Conservation (phyloP, 2,888 invertebrate species). For the Drosophila hamatofila region DNA sequence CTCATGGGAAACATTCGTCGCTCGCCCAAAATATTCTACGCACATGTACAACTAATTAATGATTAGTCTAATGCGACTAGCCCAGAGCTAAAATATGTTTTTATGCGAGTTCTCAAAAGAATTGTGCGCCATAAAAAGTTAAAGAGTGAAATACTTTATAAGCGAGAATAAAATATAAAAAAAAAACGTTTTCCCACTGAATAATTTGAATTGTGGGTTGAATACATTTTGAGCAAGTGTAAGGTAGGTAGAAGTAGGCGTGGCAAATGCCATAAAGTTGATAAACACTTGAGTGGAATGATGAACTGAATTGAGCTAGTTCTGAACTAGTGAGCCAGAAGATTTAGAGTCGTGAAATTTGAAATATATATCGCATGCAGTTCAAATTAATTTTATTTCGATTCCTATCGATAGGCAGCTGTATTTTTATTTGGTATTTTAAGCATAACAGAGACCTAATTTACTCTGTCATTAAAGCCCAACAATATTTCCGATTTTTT, state of each 20-base stretch:
- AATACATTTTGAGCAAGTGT: neutral
- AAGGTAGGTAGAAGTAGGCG: neutral
- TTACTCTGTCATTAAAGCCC: too few relatives aligned
- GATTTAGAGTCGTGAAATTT: neutral
- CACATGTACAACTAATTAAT: slow-evolving; percentile 44
- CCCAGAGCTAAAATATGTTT: slow-evolving; percentile 9
- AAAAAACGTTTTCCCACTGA: neutral
- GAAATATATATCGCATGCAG: neutral
- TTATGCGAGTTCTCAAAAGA: neutral
- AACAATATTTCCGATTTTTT: too few relatives aligned
- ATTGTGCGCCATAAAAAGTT: slow-evolving; percentile 2
- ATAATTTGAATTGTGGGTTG: neutral
- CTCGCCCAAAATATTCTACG: slow-evolving; percentile 3
- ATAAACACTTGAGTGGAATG: neutral
- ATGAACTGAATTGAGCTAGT: neutral
- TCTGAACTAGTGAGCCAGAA: neutral
- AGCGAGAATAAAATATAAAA: neutral
- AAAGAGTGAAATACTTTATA: slow-evolving; percentile 7
- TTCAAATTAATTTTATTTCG: neutral
- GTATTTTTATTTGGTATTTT: neutral
- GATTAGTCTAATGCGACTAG: slow-evolving; percentile 32
- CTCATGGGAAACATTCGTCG: slow-evolving; percentile 54
- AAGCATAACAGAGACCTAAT: too few relatives aligned
- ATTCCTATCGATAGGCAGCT: neutral
- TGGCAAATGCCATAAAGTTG: neutral